Base-by-base conservation (phyloP, 2,888 invertebrate species). In the Meta bourneti region DNA sequence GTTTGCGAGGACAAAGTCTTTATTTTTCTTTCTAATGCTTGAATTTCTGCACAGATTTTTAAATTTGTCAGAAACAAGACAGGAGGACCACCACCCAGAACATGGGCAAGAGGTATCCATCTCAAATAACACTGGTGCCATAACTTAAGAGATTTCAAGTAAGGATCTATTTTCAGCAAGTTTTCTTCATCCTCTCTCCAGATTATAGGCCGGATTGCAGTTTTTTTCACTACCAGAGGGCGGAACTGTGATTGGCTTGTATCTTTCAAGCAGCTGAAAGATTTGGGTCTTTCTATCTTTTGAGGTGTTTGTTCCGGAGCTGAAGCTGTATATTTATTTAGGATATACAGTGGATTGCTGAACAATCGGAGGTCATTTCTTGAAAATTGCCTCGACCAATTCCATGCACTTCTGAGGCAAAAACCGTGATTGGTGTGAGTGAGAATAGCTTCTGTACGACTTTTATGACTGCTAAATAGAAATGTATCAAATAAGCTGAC, bases 91-190 rank as follows among this genome's bases (percentile, higher is more conserved):
- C 97, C 97, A 93, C 96, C 96, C 20, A 96, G 95, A 92, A 97
- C 96, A 95, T 98, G 98, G 7, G 98, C 96, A 34, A 97, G 97
- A 34, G 97, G 96, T 94, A 98, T 96, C 98, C 98, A 98, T 52
- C 98, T 96, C 94, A 97, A 97, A 95, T 98, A 98, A 95, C 98
- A 98, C 95, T 97, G 98, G 90, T 96, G 96, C 98, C 98, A 98
- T 75, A 98, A 95, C 93, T 97, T 96, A 93, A 97, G 94, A 88
- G 95, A 95, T 34, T 89, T 92, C 11, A 92, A 70, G 19, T 72
- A 90, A 49, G 90, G 82, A 71, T 93, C 93, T 13, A 93, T 83
- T 80, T 88, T 79, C 7, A 93, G n/a, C 54, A 90, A 79, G 9
- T 90, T 88, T 74, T 93, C 93, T 71, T 91, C 86, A 19, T 89